phyloP scores from a whole-genome alignment of 2,797 vertebrate species.

The Anomalospiza imberbis region DNA sequence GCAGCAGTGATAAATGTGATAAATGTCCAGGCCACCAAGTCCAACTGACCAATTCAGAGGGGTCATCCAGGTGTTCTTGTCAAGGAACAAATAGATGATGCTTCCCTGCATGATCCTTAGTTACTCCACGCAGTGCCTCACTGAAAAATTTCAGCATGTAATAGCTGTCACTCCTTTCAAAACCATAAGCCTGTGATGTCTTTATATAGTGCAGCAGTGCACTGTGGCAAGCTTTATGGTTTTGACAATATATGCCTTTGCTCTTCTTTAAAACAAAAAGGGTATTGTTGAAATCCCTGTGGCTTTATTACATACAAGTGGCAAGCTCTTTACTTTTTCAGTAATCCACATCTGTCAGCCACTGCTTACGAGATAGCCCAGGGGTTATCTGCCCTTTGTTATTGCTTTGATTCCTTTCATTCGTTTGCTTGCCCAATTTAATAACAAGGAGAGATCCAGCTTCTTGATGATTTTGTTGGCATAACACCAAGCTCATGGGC shows the following conservation, averaged over 20 bases:
- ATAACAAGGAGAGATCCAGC: conserved; percentile 54
- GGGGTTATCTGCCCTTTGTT: conserved; percentile 63
- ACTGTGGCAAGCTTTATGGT: conserved; percentile 59
- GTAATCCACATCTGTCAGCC: conserved; percentile 68
- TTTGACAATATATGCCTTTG: conserved; percentile 62
- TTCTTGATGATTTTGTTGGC: conserved; percentile 62
- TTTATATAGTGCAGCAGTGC: conserved; percentile 54
- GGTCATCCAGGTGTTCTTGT: conserved; percentile 57
- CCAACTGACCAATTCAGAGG: conserved; percentile 28
- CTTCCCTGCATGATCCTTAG: conserved; percentile 18
- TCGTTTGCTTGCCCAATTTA: conserved; percentile 63
- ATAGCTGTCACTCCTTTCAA: conserved; percentile 61
- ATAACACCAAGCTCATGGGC: conserved; percentile 36
- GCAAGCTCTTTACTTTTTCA: conserved; percentile 64
- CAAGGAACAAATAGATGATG: conserved; percentile 40
- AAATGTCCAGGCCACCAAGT: background rate
- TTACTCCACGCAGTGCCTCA: background rate
- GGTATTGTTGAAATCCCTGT: conserved; percentile 57
- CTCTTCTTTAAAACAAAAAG: conserved; percentile 61
- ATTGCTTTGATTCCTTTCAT: conserved; percentile 64
- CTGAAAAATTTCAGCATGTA: conserved; percentile 46
- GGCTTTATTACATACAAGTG: conserved; percentile 65
- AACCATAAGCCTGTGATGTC: conserved; percentile 49
- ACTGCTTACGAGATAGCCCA: conserved; percentile 58
- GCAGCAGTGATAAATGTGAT: background rate